phyloP scores from a whole-genome alignment of 2,888 invertebrate species.

The Rhogogaster chlorosoma region DNA sequence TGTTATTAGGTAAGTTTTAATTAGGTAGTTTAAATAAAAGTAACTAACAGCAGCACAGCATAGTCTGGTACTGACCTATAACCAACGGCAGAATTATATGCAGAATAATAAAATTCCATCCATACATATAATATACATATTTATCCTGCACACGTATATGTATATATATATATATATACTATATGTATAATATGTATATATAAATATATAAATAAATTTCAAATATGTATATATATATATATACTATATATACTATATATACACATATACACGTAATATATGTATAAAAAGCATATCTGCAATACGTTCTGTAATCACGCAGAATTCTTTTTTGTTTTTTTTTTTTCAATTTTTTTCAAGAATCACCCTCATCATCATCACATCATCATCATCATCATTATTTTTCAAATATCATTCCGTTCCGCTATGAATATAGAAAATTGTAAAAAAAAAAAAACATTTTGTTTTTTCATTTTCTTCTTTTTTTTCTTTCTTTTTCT shows the following conservation, averaged over 20 bases:
- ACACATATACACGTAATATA: slow-evolving; percentile 5
- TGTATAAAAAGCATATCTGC: not conserved
- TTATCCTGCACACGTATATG: not conserved
- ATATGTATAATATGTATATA: not conserved
- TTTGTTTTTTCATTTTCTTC: not conserved
- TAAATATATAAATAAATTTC: not conserved
- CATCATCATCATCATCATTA: not conserved
- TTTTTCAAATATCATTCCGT: not conserved
- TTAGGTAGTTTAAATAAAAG: slow-evolving; percentile 63
- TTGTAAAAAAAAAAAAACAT: not conserved
- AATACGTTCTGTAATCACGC: slow-evolving; percentile 25
- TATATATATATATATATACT: not conserved
- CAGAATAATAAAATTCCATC: slow-evolving; percentile 12
- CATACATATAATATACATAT: not conserved
- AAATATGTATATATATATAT: not conserved
- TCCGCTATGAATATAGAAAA: not conserved
- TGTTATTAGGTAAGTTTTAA: slow-evolving; percentile 61
- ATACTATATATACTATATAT: not conserved
- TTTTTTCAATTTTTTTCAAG: not conserved
- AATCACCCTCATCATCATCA: not conserved
- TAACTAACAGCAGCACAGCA: slow-evolving; percentile 76
- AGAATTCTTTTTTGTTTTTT: not conserved
- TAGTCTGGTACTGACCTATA: slow-evolving; percentile 78
- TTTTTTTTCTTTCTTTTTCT: not conserved
- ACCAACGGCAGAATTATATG: slow-evolving; percentile 71